A percentile compares a stretch with the other conserved stretches of the same genome.
Evolutionary conservation across 92 coral and sea anemone species (phyloP).

Genomic region (Actinostola sp.): DNA sequence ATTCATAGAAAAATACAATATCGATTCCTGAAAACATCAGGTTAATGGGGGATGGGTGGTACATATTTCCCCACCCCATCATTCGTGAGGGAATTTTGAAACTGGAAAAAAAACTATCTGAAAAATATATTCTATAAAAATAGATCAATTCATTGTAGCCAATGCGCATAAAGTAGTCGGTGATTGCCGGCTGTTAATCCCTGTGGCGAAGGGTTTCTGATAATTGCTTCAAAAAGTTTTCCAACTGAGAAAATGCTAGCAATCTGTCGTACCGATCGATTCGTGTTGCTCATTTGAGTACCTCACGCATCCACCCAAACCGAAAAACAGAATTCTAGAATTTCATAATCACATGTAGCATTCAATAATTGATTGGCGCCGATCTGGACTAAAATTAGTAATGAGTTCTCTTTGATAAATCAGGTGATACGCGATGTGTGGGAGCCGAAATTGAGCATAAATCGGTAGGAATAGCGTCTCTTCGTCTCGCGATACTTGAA

Average conservation of each 20-base stretch:
- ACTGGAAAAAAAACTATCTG: too few relatives aligned
- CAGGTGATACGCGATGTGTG: too few relatives aligned
- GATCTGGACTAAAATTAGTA: neutral
- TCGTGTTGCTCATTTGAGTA: constrained; percentile 23
- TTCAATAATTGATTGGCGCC: constrained; percentile 20
- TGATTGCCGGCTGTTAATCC: constrained; percentile 3
- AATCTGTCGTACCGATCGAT: neutral
- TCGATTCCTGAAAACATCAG: too few relatives aligned
- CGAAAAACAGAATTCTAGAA: neutral
- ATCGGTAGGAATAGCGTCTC: neutral
- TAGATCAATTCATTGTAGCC: neutral
- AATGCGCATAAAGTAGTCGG: neutral
- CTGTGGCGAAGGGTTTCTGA: constrained; percentile 18
- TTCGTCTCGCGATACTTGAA: neutral
- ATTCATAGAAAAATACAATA: too few relatives aligned
- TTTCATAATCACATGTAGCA: constrained; percentile 5
- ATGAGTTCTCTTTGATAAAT: too few relatives aligned
- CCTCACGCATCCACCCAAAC: neutral
- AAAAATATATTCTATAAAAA: too few relatives aligned
- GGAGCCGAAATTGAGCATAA: too few relatives aligned
- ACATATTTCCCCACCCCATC: too few relatives aligned
- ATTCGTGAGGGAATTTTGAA: too few relatives aligned
- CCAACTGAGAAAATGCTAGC: constrained; percentile 23
- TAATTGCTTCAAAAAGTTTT: constrained; percentile 29
- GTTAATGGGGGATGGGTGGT: too few relatives aligned